Percentiles rank a stretch among this genome's conserved stretches.
These are phyloP conservation scores for Isoperla grammatica DNA, from an alignment of 2,888 invertebrate genomes.

Conservation along the genomic window DNA sequence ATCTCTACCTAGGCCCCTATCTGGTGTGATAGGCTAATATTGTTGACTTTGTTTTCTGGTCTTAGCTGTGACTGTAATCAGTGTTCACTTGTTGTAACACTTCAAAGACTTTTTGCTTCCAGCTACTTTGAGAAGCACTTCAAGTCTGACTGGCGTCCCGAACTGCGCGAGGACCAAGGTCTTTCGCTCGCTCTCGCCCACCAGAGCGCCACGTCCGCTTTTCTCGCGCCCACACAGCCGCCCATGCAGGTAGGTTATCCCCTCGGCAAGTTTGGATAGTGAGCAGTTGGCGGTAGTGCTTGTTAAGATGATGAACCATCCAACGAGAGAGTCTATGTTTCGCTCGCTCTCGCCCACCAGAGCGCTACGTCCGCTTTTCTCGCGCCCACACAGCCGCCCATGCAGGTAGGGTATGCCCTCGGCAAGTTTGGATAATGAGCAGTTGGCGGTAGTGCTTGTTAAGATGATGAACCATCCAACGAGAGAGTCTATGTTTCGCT, in stretches of 20 bases:
- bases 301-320: too few species aligned
- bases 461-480: too few species aligned
- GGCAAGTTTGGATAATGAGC: too few species aligned
- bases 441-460: too few species aligned
- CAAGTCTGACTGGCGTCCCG: slow-evolving; percentile 45
- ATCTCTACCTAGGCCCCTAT: too few species aligned
- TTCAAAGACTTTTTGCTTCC: slow-evolving; percentile 36
- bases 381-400: slow-evolving; percentile 40
- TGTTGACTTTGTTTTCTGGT: too few species aligned
- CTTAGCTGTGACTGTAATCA: too few species aligned
- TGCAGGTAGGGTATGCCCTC: slow-evolving; percentile 26
- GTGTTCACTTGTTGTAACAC: background rate
- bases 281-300: too few species aligned
- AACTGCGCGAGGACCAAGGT: slow-evolving; percentile 41
- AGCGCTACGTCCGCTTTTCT: slow-evolving; percentile 45
- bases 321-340: too few species aligned
- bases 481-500: too few species aligned
- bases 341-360: slow-evolving; percentile 38
- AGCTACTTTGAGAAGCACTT: slow-evolving; percentile 45
- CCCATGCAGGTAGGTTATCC: slow-evolving; percentile 31
- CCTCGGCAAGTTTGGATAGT: too few species aligned
- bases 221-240: slow-evolving; percentile 43
- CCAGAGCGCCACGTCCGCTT: slow-evolving; percentile 44
- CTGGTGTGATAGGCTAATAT: too few species aligned
- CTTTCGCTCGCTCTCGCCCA: slow-evolving; percentile 35